Evolutionary conservation across 2,113 vertebrate species (phyloP).

Genomic region (Crotalus horridus): DNA sequence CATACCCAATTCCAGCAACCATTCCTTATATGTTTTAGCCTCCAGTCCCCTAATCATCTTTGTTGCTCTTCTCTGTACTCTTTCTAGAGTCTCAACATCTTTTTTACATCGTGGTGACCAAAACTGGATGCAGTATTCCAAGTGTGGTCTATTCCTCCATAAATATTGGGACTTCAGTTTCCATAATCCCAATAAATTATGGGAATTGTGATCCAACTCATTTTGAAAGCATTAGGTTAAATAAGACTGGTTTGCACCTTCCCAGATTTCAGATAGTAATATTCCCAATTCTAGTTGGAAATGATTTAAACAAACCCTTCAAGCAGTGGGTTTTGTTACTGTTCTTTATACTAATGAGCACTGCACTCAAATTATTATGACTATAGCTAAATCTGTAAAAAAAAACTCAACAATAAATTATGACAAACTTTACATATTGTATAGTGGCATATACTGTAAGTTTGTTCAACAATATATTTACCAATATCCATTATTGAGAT

Average conservation of each 20-base stretch:
- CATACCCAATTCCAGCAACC: too few species aligned
- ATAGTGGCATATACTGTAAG: background rate
- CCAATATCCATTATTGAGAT: background rate
- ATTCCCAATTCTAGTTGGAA: background rate
- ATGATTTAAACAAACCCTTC: background rate
- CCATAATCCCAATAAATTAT: background rate
- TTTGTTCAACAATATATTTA: background rate
- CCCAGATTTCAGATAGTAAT: background rate
- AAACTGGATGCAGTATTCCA: too few species aligned
- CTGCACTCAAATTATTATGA: background rate
- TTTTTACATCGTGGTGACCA: too few species aligned
- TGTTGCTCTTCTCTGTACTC: too few species aligned
- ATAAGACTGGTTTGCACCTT: background rate
- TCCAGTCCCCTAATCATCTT: too few species aligned
- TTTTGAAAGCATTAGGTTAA: background rate
- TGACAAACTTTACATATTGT: background rate
- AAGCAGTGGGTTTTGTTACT: background rate
- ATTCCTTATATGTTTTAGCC: too few species aligned
- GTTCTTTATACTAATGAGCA: background rate
- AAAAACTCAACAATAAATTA: background rate
- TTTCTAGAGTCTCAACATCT: too few species aligned
- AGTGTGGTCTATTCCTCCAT: background rate
- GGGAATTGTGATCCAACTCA: background rate
- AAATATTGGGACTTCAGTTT: background rate
- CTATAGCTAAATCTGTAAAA: background rate